Percentiles rank a stretch among this genome's conserved stretches.
phyloP scores from a whole-genome alignment of 2,888 invertebrate genomes.

The Hoplodrina ambigua region DNA sequence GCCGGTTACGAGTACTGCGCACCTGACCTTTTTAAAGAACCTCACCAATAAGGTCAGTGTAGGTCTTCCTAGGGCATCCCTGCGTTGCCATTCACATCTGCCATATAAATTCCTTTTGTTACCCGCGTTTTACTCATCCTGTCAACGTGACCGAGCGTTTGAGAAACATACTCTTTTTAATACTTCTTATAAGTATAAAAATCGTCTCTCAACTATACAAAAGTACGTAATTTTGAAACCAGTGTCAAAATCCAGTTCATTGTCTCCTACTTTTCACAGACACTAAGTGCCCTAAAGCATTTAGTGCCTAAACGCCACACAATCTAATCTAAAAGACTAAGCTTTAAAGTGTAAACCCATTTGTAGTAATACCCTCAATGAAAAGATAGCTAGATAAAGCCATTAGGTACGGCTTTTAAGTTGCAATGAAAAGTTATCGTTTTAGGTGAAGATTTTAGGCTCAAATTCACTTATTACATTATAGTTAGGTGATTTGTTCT shows the following conservation, averaged over 20 bases:
- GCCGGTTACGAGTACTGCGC: too few species aligned
- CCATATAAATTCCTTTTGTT: too few species aligned
- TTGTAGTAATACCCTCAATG: slow-evolving; percentile 27
- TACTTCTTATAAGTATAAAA: too few species aligned
- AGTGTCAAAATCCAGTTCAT: neutral
- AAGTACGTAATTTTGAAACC: neutral
- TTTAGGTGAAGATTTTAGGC: slow-evolving; percentile 4
- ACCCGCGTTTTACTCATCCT: too few species aligned
- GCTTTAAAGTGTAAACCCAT: slow-evolving; percentile 25
- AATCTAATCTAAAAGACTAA: slow-evolving; percentile 31
- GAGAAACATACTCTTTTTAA: too few species aligned
- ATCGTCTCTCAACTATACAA: too few species aligned
- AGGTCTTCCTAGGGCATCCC: too few species aligned
- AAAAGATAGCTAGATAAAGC: slow-evolving; percentile 23
- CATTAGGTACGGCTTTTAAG: slow-evolving; percentile 19
- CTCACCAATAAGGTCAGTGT: too few species aligned
- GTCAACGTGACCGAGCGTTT: too few species aligned
- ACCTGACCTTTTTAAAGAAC: too few species aligned
- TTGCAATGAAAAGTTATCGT: slow-evolving; percentile 16
- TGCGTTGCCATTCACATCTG: too few species aligned
- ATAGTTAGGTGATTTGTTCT: neutral
- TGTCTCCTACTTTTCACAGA: neutral
- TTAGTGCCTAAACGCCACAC: slow-evolving; percentile 21
- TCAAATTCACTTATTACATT: neutral
- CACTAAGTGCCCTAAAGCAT: neutral